A percentile compares a stretch with the other conserved stretches of the same genome.
Conservation (phyloP, 2,888 invertebrate genomes). For the Bursaphelenchus okinawaensis region DNA sequence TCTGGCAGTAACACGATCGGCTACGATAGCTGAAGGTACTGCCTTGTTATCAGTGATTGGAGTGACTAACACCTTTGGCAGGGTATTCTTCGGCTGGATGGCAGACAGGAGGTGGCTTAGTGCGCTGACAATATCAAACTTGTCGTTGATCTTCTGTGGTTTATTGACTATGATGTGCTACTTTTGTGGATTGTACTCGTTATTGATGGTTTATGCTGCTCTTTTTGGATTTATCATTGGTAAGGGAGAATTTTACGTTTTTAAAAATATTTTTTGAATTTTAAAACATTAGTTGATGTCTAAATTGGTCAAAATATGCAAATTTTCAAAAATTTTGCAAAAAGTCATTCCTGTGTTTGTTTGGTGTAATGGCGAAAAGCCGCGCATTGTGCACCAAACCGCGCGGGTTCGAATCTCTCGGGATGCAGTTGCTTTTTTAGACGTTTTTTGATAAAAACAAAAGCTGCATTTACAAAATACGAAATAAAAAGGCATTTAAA, state of each 20-base stretch:
- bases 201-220: slow-evolving; percentile 73
- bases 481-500: background rate
- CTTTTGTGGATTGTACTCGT: slow-evolving; percentile 69
- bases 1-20: slow-evolving; percentile 35
- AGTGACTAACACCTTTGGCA: slow-evolving; percentile 75
- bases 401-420: too few species aligned
- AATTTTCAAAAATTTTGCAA: too few species aligned
- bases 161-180: slow-evolving; percentile 75
- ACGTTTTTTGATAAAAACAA: too few species aligned
- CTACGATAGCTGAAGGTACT: slow-evolving; percentile 29
- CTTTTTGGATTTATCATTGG: slow-evolving; percentile 82
- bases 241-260: slow-evolving; percentile 31
- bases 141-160: slow-evolving; percentile 71
- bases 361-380: too few species aligned
- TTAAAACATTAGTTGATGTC: background rate
- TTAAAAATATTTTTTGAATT: background rate
- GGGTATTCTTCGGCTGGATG: slow-evolving; percentile 20
- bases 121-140: slow-evolving; percentile 80
- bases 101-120: slow-evolving; percentile 62
- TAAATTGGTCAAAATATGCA: too few species aligned
- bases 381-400: too few species aligned
- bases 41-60: slow-evolving; percentile 56
- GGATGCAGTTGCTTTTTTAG: too few species aligned
- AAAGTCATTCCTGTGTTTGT: too few species aligned
- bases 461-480: too few species aligned